Evolutionary conservation across 2,113 vertebrate species (phyloP).

Genomic region (Polypterus bichir): DNA sequence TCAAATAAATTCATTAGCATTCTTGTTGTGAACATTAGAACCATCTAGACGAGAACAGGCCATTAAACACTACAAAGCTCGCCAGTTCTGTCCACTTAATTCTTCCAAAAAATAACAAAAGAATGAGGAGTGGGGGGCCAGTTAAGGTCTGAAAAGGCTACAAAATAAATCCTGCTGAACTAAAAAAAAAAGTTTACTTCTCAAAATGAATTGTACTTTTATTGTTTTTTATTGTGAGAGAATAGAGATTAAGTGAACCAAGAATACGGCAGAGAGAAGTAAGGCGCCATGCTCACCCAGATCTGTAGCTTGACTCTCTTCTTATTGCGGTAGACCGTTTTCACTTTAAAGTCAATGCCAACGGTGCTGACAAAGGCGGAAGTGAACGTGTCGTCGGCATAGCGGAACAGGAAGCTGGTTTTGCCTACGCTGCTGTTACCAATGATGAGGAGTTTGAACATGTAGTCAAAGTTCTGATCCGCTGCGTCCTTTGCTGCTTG

Average conservation of each 20-base stretch:
- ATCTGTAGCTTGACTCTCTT: constrained; percentile 87
- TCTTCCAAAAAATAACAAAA: too few species aligned
- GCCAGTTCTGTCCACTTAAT: too few species aligned
- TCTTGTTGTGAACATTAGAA: too few species aligned
- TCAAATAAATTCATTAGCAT: too few species aligned
- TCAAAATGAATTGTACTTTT: too few species aligned
- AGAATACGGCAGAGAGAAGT: background rate
- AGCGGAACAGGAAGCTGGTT: constrained; percentile 84
- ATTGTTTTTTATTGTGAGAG: too few species aligned
- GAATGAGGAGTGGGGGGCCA: too few species aligned
- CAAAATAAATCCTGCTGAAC: too few species aligned
- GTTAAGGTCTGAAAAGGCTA: too few species aligned
- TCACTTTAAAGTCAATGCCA: constrained; percentile 89
- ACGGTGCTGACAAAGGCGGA: constrained; percentile 81
- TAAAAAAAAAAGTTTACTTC: too few species aligned
- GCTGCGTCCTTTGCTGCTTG: constrained; percentile 65
- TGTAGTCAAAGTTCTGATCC: constrained; percentile 86
- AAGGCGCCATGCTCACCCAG: constrained; percentile 55
- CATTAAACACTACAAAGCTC: too few species aligned
- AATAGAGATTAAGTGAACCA: background rate
- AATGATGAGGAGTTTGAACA: constrained; percentile 84
- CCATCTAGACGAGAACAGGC: too few species aligned
- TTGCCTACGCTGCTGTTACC: constrained; percentile 87
- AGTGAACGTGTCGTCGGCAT: constrained; percentile 79
- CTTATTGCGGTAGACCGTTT: constrained; percentile 78